Evolutionary conservation across 2,113 vertebrate genomes (phyloP), one percentile per base, ranked within the genome.

Genomic region (Thymallus thymallus): DNA sequence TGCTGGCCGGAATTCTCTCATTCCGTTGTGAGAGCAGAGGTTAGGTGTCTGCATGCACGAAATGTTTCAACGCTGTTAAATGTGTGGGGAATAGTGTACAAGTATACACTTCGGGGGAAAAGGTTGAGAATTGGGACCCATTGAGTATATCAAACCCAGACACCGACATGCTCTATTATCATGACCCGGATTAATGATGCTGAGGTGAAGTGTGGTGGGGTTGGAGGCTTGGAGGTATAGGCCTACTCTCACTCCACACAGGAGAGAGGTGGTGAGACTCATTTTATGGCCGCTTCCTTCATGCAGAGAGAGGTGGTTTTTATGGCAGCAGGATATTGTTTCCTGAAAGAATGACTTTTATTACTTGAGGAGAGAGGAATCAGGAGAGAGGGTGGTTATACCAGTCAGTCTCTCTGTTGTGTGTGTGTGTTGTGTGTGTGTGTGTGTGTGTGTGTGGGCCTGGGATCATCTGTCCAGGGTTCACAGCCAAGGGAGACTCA

Each of bases 311-410:
- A 85, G 81, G 79, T 80, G 51, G 78, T 79, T 88, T 90, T 88
- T 86, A 87, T 82, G 83, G 83, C 82, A 74, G 75, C 82, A 78
- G 86, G 87, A 88, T 89, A 89, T 89, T 90, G 87, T 89, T 88
- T 89, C 85, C 82, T 82, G 80, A 84, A 85, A 89, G 78, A 88
- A 88, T 85, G 80, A 88, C 83, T 87, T 90, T 87, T 91, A 89
- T 90, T 91, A 87, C 82, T 87, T 80, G 82, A 75, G 84, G 85
- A 79, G 48, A 81, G 82, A 74, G 72, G 74, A 85, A 83, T 88
- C 69, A 61, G 51, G 82, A 85, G 76, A 78, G 80, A 74, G 72
- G 80, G 75, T 73, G 84, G 84, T 82, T 84, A 85, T 86, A 88
- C 82, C 87, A 82, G 79, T 82, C 85, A 16, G 35, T 41, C 9